phyloP scores from a whole-genome alignment of 2,888 invertebrate genomes.

The Hypomecis atomaria region DNA sequence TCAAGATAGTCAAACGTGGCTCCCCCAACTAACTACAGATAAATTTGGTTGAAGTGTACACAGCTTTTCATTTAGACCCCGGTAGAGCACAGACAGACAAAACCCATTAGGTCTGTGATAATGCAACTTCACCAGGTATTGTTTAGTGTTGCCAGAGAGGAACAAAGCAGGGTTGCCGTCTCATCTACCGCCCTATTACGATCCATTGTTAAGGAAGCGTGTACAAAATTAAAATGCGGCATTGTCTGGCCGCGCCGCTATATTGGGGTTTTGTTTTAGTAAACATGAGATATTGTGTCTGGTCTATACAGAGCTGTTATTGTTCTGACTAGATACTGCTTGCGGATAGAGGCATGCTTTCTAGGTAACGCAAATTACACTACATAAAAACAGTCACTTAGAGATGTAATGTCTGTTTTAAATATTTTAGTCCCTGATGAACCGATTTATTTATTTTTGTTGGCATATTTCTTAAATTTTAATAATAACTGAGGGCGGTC shows the following conservation, averaged over 20 bases:
- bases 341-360: constrained; percentile 5
- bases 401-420: no score
- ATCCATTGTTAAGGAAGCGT: constrained; percentile 65
- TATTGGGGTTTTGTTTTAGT: constrained; percentile 67
- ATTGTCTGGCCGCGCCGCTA: constrained; percentile 70
- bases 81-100: constrained; percentile 66
- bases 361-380: no score
- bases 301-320: constrained; percentile 25
- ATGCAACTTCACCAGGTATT: constrained; percentile 83
- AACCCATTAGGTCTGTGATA: constrained; percentile 81
- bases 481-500: no score
- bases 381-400: no score
- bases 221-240: constrained; percentile 82
- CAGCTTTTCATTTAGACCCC: constrained; percentile 63
- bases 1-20: not conserved
- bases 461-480: no score
- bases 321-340: constrained; percentile 28
- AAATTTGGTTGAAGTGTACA: constrained; percentile 46
- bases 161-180: constrained; percentile 77
- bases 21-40: not conserved
- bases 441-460: no score
- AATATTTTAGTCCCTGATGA: no score
- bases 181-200: constrained; percentile 79
- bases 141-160: constrained; percentile 74
- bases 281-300: constrained; percentile 48